Conservation (phyloP, 2,113 vertebrate genomes). For the Promerops cafer region DNA sequence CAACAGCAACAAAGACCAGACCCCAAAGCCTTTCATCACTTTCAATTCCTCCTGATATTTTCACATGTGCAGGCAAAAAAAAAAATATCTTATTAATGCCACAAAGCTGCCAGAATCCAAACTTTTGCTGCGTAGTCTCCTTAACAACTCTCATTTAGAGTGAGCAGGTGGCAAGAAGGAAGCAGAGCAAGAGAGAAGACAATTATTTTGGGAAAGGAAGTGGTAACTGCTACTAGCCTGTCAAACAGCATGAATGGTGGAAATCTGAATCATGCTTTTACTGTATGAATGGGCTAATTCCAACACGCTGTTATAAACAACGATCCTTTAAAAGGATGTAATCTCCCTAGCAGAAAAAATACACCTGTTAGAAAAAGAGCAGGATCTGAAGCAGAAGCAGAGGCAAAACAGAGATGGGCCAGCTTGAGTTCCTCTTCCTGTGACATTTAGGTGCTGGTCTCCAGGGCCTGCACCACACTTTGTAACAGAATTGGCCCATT, state of each 20-base stretch:
- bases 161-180: slow-evolving; percentile 42
- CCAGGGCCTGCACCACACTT: neutral
- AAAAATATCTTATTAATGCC: neutral
- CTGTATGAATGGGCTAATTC: neutral
- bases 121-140: neutral
- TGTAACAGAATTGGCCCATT: neutral
- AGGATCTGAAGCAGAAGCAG: neutral
- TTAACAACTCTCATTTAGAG: neutral
- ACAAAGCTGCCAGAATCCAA: neutral
- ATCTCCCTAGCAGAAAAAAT: neutral
- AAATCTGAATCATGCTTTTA: slow-evolving; percentile 24
- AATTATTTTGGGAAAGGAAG: slow-evolving; percentile 48
- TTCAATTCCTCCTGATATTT: neutral
- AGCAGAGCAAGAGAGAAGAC: slow-evolving; percentile 5
- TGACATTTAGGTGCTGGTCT: neutral
- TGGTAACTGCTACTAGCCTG: slow-evolving; percentile 25
- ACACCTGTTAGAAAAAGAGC: neutral
- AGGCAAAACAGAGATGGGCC: neutral
- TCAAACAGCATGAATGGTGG: slow-evolving; percentile 11
- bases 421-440: neutral
- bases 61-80: neutral
- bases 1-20: neutral
- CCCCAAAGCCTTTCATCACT: neutral
- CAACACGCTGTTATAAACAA: neutral
- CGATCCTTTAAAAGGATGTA: neutral